These are phyloP conservation scores for Ursus arctos DNA, from an alignment of 2,113 vertebrate species.

Conservation along the genomic window DNA sequence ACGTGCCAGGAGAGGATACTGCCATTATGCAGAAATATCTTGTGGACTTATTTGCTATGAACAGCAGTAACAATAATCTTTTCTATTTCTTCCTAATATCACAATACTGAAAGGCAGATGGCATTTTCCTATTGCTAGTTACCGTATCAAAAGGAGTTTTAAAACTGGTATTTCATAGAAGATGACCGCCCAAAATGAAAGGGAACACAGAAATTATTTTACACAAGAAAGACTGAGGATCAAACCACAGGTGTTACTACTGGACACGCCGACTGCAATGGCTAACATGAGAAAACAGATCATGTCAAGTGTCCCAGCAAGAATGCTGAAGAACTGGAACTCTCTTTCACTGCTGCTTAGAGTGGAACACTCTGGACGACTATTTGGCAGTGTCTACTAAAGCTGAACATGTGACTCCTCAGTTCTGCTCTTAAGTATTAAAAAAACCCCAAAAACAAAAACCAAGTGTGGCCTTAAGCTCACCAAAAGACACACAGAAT, in stretches of 20 bases:
- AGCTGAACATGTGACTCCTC: not conserved
- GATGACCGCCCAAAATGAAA: not conserved
- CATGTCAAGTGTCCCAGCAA: not conserved
- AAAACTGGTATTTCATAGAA: slow-evolving; percentile 6
- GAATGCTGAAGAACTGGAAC: not conserved
- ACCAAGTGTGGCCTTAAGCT: not conserved
- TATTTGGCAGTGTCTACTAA: not conserved
- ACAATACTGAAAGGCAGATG: not conserved
- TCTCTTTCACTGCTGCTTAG: not conserved
- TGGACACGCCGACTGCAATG: accelerated
- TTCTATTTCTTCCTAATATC: not conserved
- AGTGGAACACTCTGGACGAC: not conserved
- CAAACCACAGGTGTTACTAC: not conserved
- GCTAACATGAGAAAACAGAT: not conserved
- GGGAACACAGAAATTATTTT: not conserved
- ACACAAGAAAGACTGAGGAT: not conserved
- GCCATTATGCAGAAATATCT: not conserved
- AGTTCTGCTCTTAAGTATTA: not conserved
- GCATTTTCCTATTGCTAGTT: not conserved
- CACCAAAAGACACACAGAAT: not conserved
- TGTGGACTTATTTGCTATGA: not conserved
- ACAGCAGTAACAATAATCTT: not conserved
- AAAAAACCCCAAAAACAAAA: not conserved
- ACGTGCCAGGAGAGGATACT: not conserved
- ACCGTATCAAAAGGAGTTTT: not conserved